These are phyloP conservation scores for Amphilophus citrinellus DNA, from an alignment of 2,113 vertebrate species.

Conservation along the genomic window DNA sequence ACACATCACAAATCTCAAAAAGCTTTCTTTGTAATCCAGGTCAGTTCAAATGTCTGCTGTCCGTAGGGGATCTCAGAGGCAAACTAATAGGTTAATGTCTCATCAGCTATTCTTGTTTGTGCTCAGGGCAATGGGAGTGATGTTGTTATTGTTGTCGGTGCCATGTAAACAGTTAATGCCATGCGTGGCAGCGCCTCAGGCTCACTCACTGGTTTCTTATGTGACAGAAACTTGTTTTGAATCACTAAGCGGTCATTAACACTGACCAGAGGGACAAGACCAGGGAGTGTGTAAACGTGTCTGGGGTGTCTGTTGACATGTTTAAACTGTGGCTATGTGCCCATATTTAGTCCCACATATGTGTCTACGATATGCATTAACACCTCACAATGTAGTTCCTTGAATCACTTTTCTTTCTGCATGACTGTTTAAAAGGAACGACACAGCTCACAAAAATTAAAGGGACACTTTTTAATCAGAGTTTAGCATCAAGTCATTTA, in stretches of 20 bases:
- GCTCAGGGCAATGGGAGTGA: conserved; percentile 56
- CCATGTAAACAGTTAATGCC: conserved; percentile 74
- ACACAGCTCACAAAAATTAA: too few species aligned
- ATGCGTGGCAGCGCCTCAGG: conserved; percentile 72
- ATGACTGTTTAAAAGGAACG: not conserved
- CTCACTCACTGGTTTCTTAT: conserved; percentile 55
- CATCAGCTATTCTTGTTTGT: conserved; percentile 72
- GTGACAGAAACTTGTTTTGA: conserved; percentile 68
- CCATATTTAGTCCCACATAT: not conserved
- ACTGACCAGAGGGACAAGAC: conserved; percentile 30
- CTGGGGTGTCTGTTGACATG: conserved; percentile 11
- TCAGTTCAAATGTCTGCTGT: conserved; percentile 20
- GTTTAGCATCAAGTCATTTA: too few species aligned
- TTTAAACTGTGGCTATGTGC: conserved; percentile 4
- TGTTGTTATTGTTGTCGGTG: conserved; percentile 69
- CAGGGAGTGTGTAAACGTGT: conserved; percentile 21
- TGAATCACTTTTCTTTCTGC: not conserved
- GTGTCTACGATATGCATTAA: conserved; percentile 2
- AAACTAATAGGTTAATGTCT: conserved; percentile 74
- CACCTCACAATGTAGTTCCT: conserved; percentile 1
- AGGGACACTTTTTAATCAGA: too few species aligned
- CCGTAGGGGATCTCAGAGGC: conserved; percentile 28
- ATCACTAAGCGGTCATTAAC: conserved; percentile 76
- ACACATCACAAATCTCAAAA: not conserved
- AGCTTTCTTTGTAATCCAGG: conserved; percentile 28